A percentile compares a stretch with the other conserved stretches of the same genome.
Conservation (phyloP, 2,797 vertebrate genomes). For the Enteromius unitaeniatus region DNA sequence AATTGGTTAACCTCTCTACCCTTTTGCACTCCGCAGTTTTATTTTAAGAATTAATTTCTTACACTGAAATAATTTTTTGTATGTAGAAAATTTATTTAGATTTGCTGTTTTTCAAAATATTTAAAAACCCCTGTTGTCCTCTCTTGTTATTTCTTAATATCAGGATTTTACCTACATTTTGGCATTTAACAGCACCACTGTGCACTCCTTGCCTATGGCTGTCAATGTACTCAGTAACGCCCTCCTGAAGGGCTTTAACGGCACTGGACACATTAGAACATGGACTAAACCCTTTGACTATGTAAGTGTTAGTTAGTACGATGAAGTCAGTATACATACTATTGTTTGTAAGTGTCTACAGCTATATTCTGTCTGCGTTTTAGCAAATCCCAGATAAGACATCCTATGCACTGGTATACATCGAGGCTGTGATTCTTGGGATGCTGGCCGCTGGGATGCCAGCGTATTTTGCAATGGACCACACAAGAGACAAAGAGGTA, state of each 20-base stretch:
- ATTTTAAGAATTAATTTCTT: not conserved
- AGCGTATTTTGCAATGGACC: conserved; percentile 89
- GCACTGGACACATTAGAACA: conserved; percentile 78
- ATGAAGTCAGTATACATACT: not conserved
- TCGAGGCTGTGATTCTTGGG: conserved; percentile 80
- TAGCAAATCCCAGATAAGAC: conserved; percentile 78
- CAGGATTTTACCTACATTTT: conserved; percentile 84
- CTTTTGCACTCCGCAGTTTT: not conserved
- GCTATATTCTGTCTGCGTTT: not conserved
- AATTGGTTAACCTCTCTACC: not conserved
- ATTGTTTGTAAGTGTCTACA: not conserved
- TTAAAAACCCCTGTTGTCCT: not conserved
- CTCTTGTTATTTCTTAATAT: conserved; percentile 29
- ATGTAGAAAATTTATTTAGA: not conserved
- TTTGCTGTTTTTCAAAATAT: not conserved
- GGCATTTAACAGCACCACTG: conserved; percentile 84
- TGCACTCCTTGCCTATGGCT: conserved; percentile 88
- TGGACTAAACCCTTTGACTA: conserved; percentile 83
- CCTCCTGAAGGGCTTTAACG: conserved; percentile 81
- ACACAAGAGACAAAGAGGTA: conserved; percentile 83
- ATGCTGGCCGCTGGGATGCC: conserved; percentile 86
- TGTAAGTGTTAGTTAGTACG: conserved; percentile 74
- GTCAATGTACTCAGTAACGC: conserved; percentile 89
- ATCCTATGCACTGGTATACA: conserved; percentile 78
- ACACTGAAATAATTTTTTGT: not conserved